Conservation (phyloP, 2,113 vertebrate genomes). For the Garra rufa region DNA sequence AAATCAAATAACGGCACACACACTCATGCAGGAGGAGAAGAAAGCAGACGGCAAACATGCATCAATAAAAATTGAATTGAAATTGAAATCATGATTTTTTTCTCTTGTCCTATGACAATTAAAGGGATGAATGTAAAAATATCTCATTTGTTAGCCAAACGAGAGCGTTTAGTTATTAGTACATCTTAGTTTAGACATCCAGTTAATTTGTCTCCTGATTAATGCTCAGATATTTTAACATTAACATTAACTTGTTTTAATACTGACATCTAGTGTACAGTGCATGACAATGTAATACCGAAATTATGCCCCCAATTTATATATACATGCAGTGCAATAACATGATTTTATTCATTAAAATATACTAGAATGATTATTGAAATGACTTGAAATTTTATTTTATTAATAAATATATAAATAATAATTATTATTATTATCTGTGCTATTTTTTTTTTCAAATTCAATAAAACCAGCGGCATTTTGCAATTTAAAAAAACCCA, state of each 20-base stretch:
- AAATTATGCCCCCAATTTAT: not conserved
- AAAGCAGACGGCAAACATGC: not conserved
- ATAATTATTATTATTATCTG: too few species aligned
- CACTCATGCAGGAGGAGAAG: too few species aligned
- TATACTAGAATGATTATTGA: not conserved
- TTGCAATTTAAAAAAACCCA: too few species aligned
- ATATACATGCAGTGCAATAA: not conserved
- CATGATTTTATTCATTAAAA: not conserved
- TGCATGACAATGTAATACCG: not conserved
- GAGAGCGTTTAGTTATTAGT: not conserved
- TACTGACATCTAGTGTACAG: slow-evolving; percentile 52
- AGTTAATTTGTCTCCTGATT: not conserved
- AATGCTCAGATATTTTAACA: slow-evolving; percentile 27
- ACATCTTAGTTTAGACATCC: not conserved
- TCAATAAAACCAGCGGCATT: too few species aligned
- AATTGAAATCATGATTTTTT: not conserved
- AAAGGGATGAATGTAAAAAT: not conserved
- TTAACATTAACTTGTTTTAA: slow-evolving; percentile 51
- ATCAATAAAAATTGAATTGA: not conserved
- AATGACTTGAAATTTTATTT: too few species aligned
- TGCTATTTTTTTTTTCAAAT: too few species aligned
- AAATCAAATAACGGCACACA: not conserved
- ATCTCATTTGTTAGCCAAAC: not conserved
- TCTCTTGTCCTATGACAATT: not conserved
- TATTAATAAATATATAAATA: too few species aligned